Evolutionary conservation across 2,113 vertebrate genomes (phyloP).

Genomic region (Cololabis saira): DNA sequence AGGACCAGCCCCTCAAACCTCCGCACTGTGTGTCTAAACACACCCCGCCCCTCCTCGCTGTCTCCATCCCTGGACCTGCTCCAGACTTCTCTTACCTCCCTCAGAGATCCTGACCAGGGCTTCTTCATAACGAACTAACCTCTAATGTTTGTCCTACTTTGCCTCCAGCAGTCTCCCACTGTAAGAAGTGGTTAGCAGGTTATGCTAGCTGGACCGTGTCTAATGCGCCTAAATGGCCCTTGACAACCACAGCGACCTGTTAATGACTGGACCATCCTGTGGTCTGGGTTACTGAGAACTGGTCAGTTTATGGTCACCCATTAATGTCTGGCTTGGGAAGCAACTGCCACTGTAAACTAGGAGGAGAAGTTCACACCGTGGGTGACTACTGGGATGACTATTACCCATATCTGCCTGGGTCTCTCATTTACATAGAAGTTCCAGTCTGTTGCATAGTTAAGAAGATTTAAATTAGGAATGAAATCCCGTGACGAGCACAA

Average conservation of each 20-base stretch:
- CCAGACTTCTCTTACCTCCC: conserved; percentile 42
- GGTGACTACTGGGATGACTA: conserved; percentile 2
- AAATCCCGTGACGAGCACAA: neutral
- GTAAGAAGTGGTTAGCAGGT: conserved; percentile 61
- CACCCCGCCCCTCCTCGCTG: conserved; percentile 11
- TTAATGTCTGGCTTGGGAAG: conserved; percentile 52
- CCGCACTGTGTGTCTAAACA: conserved; percentile 28
- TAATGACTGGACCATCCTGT: conserved; percentile 62
- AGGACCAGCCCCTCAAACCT: conserved; percentile 45
- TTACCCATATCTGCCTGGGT: too few species aligned
- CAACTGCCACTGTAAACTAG: conserved; percentile 26
- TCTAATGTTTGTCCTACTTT: conserved; percentile 53
- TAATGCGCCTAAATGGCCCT: conserved; percentile 61
- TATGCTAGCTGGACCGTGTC: conserved; percentile 57
- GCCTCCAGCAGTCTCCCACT: conserved; percentile 55
- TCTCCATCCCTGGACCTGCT: conserved; percentile 37
- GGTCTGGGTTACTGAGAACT: conserved; percentile 54
- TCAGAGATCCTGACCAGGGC: conserved; percentile 46
- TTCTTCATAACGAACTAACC: conserved; percentile 53
- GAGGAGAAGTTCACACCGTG: conserved; percentile 5
- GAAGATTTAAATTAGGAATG: too few species aligned
- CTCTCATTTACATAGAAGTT: too few species aligned
- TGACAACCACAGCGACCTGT: conserved; percentile 64
- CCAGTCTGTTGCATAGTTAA: too few species aligned
- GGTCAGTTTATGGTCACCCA: conserved; percentile 60